Percentiles rank a stretch among this genome's conserved stretches.
Conservation (phyloP, 92 coral and sea anemone species). For the Parazoanthus darwini region DNA sequence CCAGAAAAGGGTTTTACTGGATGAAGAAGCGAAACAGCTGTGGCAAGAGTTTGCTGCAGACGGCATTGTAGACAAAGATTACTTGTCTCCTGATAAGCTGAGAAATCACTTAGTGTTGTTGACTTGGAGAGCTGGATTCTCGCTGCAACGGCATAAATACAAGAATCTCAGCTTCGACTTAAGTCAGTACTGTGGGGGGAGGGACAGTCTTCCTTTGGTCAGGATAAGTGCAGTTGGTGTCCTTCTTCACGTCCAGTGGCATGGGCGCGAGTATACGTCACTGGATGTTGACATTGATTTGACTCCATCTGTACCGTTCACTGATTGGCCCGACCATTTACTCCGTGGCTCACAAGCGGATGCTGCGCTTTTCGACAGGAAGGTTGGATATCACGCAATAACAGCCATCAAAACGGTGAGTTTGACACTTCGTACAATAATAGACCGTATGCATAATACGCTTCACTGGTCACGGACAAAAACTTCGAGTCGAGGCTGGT, state of each 20-base stretch:
- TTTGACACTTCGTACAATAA: not conserved
- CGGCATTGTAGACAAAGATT: not conserved
- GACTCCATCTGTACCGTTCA: too few relatives aligned
- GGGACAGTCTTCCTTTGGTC: constrained; percentile 3
- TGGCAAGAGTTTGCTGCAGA: constrained; percentile 27
- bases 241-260: not conserved
- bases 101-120: constrained; percentile 13
- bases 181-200: constrained; percentile 3
- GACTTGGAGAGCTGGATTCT: constrained; percentile 27
- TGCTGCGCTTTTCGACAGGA: constrained; percentile 12
- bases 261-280: too few relatives aligned
- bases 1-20: not conserved
- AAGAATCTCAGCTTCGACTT: constrained; percentile 28
- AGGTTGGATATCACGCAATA: not conserved
- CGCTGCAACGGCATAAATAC: constrained; percentile 21
- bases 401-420: constrained; percentile 9
- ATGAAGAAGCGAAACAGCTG: not conserved
- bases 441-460: too few relatives aligned
- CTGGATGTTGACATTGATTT: constrained; percentile 29
- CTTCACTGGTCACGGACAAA: too few relatives aligned
- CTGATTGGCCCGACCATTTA: not conserved
- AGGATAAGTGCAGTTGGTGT: constrained; percentile 37
- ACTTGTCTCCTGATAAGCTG: constrained; percentile 5
- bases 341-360: not conserved
- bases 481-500: too few relatives aligned